Conservation (phyloP, 2,888 invertebrate species). For the Leptinotarsa peninsularis region DNA sequence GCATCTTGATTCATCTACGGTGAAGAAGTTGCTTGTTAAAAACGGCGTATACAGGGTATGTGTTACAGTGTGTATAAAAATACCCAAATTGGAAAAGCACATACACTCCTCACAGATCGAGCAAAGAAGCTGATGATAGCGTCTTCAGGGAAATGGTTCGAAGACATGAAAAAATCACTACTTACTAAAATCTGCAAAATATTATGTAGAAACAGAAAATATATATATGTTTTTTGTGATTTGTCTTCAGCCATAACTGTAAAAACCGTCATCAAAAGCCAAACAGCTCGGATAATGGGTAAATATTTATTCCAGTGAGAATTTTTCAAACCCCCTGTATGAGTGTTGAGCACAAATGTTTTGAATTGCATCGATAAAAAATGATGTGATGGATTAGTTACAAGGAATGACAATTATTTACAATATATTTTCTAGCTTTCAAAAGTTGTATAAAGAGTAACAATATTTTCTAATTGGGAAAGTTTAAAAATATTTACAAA, state of each 20-base stretch:
- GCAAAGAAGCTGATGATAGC: not conserved
- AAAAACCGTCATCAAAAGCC: not conserved
- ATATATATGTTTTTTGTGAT: no score
- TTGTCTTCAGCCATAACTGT: no score
- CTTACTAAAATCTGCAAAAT: no score
- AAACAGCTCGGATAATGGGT: not conserved
- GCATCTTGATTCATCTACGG: not conserved
- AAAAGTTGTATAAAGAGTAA: constrained; percentile 48
- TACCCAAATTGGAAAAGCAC: not conserved
- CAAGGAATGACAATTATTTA: constrained; percentile 41
- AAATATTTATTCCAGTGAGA: not conserved
- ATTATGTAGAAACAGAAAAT: no score
- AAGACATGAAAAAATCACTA: no score
- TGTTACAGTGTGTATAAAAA: not conserved
- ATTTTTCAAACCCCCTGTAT: constrained; percentile 3
- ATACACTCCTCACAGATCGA: not conserved
- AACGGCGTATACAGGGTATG: not conserved
- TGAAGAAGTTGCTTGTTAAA: not conserved
- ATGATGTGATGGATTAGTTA: constrained; percentile 34
- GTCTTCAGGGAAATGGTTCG: no score
- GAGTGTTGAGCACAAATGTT: constrained; percentile 36
- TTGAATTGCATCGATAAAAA: constrained; percentile 30
- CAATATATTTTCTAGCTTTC: constrained; percentile 42
- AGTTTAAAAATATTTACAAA: constrained; percentile 44
- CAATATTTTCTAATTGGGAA: constrained; percentile 44